These are phyloP conservation scores for Anas platyrhynchos DNA, from an alignment of 2,113 vertebrate species.

Conservation along the genomic window DNA sequence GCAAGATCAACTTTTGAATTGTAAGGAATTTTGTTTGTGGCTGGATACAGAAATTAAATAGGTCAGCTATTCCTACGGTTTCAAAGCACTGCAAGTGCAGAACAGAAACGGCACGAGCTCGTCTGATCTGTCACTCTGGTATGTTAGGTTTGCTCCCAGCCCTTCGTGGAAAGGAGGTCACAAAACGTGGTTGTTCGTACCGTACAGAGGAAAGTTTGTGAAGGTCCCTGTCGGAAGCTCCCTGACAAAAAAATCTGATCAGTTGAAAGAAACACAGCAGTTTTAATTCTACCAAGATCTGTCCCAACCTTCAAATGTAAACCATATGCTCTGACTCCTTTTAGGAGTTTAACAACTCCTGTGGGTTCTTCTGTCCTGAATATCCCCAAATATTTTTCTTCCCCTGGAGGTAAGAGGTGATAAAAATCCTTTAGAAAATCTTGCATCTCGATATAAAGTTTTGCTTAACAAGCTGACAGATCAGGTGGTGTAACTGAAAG, in stretches of 20 bases:
- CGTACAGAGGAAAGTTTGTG: background rate
- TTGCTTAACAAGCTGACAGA: background rate
- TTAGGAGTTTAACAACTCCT: background rate
- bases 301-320: background rate
- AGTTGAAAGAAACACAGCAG: background rate
- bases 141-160: background rate
- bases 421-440: background rate
- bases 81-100: background rate
- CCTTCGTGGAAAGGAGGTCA: background rate
- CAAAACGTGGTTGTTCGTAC: no score
- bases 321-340: background rate
- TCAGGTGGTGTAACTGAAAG: background rate
- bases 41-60: background rate
- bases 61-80: background rate
- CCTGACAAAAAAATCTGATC: background rate
- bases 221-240: background rate
- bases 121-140: background rate
- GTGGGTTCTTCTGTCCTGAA: background rate
- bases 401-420: background rate
- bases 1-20: background rate
- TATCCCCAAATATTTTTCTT: background rate
- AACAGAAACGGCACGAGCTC: background rate
- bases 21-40: background rate
- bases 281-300: background rate
- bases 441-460: background rate